Evolutionary conservation across 2,888 invertebrate genomes (phyloP), one percentile per base, ranked within the genome.

Genomic region (Metacarcinus magister): DNA sequence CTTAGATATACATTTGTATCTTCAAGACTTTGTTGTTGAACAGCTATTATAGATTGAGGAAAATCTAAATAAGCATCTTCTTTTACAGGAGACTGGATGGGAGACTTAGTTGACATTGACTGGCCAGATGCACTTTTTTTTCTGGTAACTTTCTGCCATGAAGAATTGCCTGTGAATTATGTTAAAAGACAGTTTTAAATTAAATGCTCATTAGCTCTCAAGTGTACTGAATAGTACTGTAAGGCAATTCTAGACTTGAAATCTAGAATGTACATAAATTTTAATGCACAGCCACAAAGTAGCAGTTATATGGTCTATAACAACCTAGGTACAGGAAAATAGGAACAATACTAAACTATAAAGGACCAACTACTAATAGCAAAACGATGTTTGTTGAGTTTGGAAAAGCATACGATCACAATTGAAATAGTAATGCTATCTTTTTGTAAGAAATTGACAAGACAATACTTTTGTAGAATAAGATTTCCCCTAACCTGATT

Each of bases 141-240:
- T 89, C 67, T 94, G 32, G 54, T 90, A 39, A 96, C 95, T 94
- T 94, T 94, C 91, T 96, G 90, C 95, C 95, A 96, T 82, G 60
- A 94, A n/a, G 32, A 32, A 90, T 43, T 60, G 13, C 75, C 95
- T 96, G 91, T 16, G 46, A 43, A 95, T 32, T 23, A 93, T 48
- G 16, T 23, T 4, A 93, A 60, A 13, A 67, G 10, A 5, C 7
- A n/a, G 60, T 60, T 67, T 23, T 39, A n/a, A 93, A 60, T 60
- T 43, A 0, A 39, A 48, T n/a, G 28, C 8, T 75, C 5, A 75
- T 75, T 3, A 75, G 4, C 75, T 75, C 28, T 75, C 75, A 75
- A 75, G n/a, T 75, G n/a, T 75, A 75, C 28, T n/a, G 5, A 28
- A 28, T 10, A 75, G n/a, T 7, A 60, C 10, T 75, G 75, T 28